Evolutionary conservation across 35 echinoderm and acorn worm species (phyloP).

Genomic region (Acanthaster planci): DNA sequence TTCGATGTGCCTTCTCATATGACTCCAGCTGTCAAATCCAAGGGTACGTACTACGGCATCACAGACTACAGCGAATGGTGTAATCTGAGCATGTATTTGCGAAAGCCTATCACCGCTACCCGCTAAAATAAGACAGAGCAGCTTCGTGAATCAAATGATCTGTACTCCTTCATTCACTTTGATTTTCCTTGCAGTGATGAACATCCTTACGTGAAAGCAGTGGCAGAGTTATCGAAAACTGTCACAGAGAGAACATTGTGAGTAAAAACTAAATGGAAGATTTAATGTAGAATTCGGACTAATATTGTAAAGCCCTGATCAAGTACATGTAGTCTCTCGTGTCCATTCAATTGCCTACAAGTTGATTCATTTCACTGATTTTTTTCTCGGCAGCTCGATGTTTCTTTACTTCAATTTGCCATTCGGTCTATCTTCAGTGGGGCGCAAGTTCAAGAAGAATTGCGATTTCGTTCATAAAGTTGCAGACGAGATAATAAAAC

Average conservation of each 20-base stretch:
- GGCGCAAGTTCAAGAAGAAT: not conserved
- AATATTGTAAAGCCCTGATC: too few relatives aligned
- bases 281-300: too few relatives aligned
- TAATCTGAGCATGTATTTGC: too few relatives aligned
- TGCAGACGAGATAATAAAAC: not conserved
- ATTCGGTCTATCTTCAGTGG: not conserved
- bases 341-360: too few relatives aligned
- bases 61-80: too few relatives aligned
- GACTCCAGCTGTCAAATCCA: not conserved
- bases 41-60: constrained; percentile 5
- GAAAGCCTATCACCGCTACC: too few relatives aligned
- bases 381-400: not conserved
- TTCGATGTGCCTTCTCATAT: constrained; percentile 20
- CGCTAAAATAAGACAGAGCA: too few relatives aligned
- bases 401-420: not conserved
- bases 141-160: too few relatives aligned
- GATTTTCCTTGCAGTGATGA: constrained; percentile 11
- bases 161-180: too few relatives aligned
- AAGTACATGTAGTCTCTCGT: too few relatives aligned
- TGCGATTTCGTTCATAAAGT: constrained; percentile 21
- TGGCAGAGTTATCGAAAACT: not conserved
- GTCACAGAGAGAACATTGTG: not conserved
- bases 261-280: too few relatives aligned
- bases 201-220: constrained; percentile 4
- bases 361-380: too few relatives aligned